Evolutionary conservation across 2,113 vertebrate species (phyloP).

Genomic region (Desmodus rotundus): DNA sequence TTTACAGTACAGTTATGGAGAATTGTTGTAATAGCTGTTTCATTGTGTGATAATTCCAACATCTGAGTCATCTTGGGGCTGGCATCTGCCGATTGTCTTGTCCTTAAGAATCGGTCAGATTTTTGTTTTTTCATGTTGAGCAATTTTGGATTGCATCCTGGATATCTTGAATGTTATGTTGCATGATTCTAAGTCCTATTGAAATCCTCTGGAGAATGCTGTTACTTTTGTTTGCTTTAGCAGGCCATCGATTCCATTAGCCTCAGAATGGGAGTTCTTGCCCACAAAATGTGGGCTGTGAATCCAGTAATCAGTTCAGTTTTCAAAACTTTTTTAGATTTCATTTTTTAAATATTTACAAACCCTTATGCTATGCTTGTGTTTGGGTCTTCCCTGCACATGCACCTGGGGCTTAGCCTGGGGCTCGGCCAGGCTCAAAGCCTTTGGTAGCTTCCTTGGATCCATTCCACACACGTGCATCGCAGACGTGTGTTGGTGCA

Average conservation of each 20-base stretch:
- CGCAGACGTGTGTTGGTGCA: background rate
- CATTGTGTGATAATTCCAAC: background rate
- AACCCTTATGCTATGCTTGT: background rate
- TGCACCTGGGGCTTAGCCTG: background rate
- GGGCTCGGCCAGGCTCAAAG: background rate
- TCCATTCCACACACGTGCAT: background rate
- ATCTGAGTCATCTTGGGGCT: background rate
- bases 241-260: background rate
- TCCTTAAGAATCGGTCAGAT: background rate
- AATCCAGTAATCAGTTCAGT: background rate
- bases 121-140: background rate
- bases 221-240: background rate
- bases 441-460: background rate
- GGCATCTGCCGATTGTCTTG: background rate
- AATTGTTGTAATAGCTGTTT: background rate
- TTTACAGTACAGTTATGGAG: background rate
- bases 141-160: background rate
- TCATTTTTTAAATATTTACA: too few species aligned
- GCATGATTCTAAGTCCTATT: background rate
- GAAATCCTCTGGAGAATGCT: background rate
- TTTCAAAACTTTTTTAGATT: background rate
- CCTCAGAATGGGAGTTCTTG: slow-evolving; percentile 7
- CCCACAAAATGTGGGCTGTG: background rate
- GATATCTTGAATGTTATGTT: background rate
- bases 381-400: background rate